Conservation (phyloP, 2,888 invertebrate species). For the Temnothorax rugatulus region DNA sequence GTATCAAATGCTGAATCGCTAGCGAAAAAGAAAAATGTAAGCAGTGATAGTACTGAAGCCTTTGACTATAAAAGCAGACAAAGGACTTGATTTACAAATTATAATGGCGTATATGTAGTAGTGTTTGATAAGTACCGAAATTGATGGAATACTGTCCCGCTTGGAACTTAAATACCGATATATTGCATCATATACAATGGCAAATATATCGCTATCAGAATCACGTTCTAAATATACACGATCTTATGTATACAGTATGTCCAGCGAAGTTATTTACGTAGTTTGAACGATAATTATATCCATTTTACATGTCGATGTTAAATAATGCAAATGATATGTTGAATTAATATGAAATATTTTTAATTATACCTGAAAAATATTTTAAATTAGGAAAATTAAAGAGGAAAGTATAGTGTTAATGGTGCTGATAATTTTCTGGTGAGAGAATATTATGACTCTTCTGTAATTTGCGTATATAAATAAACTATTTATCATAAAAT, state of each 20-base stretch:
- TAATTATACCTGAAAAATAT: constrained; percentile 1
- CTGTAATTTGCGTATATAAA: not conserved
- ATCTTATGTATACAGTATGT: not conserved
- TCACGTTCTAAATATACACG: not conserved
- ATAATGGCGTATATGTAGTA: constrained; percentile 14
- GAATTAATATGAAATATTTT: not conserved
- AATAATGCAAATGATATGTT: not conserved
- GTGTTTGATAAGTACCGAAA: constrained; percentile 38
- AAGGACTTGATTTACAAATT: constrained; percentile 40
- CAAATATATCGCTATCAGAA: constrained; percentile 34
- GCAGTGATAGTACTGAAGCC: not conserved
- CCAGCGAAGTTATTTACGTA: not conserved
- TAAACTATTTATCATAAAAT: not conserved
- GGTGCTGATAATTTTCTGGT: not conserved
- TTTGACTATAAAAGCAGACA: no score
- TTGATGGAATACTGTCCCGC: constrained; percentile 25
- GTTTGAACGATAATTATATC: not conserved
- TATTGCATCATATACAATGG: not conserved
- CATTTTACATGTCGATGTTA: not conserved
- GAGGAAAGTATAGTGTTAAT: not conserved
- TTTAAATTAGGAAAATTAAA: not conserved
- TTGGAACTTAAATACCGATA: constrained; percentile 22
- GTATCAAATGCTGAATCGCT: constrained; percentile 4
- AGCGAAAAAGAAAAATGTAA: constrained; percentile 3
- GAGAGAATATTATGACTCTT: not conserved